Conservation (phyloP, 2,797 vertebrate genomes). For the Oryzias sinensis region DNA sequence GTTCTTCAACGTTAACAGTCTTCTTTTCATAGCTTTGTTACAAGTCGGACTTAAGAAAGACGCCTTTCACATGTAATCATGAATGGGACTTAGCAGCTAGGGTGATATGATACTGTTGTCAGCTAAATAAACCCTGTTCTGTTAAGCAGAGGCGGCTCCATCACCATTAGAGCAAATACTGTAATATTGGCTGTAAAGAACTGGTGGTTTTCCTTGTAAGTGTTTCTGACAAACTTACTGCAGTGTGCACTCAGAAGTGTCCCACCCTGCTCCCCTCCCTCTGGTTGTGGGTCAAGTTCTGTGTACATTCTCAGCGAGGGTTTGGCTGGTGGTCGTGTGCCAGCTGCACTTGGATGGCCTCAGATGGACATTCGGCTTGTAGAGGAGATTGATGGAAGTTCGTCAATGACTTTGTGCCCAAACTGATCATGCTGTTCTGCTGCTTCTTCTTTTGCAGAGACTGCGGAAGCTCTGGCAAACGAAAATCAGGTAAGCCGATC, state of each 20-base stretch:
- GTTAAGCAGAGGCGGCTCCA: slow-evolving; percentile 49
- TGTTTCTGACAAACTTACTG: slow-evolving; percentile 45
- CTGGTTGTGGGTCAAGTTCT: slow-evolving; percentile 62
- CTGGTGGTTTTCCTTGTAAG: slow-evolving; percentile 28
- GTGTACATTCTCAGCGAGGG: slow-evolving; percentile 67
- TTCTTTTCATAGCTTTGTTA: slow-evolving; percentile 30
- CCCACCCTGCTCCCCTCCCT: slow-evolving; percentile 47
- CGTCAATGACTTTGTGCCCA: slow-evolving; percentile 9
- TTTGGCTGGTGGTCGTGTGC: slow-evolving; percentile 64
- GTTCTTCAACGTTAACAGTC: slow-evolving; percentile 38
- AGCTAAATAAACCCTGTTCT: slow-evolving; percentile 43
- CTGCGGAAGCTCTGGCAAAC: slow-evolving; percentile 84
- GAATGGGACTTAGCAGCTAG: slow-evolving; percentile 39
- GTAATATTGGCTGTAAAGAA: slow-evolving; percentile 13
- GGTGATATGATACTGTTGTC: slow-evolving; percentile 49
- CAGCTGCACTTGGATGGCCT: slow-evolving; percentile 42
- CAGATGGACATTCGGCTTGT: slow-evolving; percentile 31
- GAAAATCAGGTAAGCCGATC: slow-evolving; percentile 87
- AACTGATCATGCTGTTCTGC: slow-evolving; percentile 87
- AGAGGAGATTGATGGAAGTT: slow-evolving; percentile 22
- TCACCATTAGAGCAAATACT: slow-evolving; percentile 8
- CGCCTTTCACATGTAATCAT: slow-evolving; percentile 41
- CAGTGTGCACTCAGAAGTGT: slow-evolving; percentile 23
- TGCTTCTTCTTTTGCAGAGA: slow-evolving; percentile 94
- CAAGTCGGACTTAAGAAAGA: slow-evolving; percentile 28